phyloP scores from a whole-genome alignment of 2,113 vertebrate species.

The Lycocorax pyrrhopterus region DNA sequence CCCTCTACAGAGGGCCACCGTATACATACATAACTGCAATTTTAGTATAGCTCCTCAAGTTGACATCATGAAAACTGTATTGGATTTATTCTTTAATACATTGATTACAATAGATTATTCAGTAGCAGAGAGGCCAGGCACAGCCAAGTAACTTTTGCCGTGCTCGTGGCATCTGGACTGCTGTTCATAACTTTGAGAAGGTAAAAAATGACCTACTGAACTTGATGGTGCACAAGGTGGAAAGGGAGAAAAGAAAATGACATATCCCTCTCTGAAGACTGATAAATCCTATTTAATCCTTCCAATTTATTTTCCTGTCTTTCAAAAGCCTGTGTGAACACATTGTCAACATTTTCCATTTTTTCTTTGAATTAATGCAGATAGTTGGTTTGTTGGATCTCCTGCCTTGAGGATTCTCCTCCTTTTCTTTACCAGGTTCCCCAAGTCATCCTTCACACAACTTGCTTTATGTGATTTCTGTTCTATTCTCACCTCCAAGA shows the following conservation, averaged over 20 bases:
- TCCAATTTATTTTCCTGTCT: background rate
- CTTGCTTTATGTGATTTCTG: background rate
- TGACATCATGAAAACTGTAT: background rate
- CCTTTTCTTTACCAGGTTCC: background rate
- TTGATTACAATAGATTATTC: background rate
- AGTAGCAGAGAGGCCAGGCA: background rate
- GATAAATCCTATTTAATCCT: background rate
- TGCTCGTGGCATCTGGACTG: background rate
- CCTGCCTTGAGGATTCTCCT: background rate
- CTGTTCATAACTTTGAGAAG: background rate
- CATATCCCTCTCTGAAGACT: background rate
- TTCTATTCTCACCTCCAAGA: background rate
- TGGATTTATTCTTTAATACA: background rate
- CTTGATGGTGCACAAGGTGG: background rate
- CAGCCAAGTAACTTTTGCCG: background rate
- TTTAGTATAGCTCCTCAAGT: background rate
- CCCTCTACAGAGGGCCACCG: background rate
- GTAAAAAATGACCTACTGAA: background rate
- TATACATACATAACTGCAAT: background rate
- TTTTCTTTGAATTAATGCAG: background rate
- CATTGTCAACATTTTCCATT: background rate
- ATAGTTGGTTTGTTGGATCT: background rate
- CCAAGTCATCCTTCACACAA: background rate
- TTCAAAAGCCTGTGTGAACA: background rate
- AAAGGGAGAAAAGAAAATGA: background rate